Base-by-base conservation (phyloP, 2,888 invertebrate species). In the Desoria tigrina region DNA sequence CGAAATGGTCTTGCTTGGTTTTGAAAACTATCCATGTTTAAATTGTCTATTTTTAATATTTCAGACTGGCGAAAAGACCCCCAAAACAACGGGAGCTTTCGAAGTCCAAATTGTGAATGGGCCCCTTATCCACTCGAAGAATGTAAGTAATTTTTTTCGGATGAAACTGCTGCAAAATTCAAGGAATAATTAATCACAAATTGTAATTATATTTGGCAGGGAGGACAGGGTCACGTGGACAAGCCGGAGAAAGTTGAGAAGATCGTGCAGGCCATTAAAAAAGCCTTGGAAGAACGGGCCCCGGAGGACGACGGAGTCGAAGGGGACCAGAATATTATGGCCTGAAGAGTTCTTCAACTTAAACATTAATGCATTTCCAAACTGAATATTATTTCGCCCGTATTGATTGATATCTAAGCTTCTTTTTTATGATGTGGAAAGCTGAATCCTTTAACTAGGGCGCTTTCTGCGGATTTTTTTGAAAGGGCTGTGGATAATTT, bases 61-160 rank as follows among this genome's bases (percentile, higher is more conserved):
- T 6, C 45, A 72, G 72, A 65, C 37, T 45, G 66, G 69, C n/a
- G 73, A 73, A 45, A 39, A 42, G 16, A 71, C 73, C 1, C 68
- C 66, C 3, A 9, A 23, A 11, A 56, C 60, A 39, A 68, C 71
- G 14, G 73, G 73, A 39, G 68, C 62, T 63, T 69, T 71, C 28
- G 73, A 73, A 28, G 73, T 73, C 9, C 32, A 23, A 11, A 65
- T 73, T 21, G 65, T 63, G n/a, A 61, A 49, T 23, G 73, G 73
- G 1, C 42, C 58, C 7, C 42, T 66, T 14, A 57, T 73, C 28
- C 73, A 73, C 54, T 71, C 71, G 23, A 73, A 73, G 42, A 71
- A 68, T 68, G 73, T 73, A 6, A 51, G 21, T 14, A n/a, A n/a
- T n/a, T n/a, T n/a, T n/a, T n/a, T n/a, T n/a, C n/a, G n/a, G n/a